Evolutionary conservation across 2,797 vertebrate species (phyloP).

Genomic region (Anomalospiza imberbis): DNA sequence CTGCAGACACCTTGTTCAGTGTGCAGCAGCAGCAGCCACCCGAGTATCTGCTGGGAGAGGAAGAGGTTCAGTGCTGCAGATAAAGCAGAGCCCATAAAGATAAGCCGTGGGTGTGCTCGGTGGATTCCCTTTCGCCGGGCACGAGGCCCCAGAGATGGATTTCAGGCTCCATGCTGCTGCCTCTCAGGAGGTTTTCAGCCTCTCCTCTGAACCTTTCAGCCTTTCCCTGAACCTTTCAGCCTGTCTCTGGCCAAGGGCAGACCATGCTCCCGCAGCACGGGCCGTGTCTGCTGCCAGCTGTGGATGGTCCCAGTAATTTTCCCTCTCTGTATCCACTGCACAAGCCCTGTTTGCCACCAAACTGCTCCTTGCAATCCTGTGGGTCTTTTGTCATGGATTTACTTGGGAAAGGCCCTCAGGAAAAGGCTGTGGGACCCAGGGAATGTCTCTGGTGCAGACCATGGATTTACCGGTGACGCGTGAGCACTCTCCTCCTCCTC

Average conservation of each 20-base stretch:
- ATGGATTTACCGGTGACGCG: rapidly evolving
- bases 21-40: not conserved
- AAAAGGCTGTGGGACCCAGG: not conserved
- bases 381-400: not conserved
- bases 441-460: not conserved
- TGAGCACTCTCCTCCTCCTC: not conserved
- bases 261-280: not conserved
- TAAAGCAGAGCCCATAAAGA: not conserved
- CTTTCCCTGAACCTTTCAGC: not conserved
- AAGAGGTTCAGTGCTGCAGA: not conserved
- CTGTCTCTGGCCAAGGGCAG: not conserved
- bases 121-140: not conserved
- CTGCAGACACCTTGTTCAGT: not conserved
- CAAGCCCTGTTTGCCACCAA: not conserved
- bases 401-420: not conserved
- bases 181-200: not conserved
- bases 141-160: rapidly evolving
- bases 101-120: rapidly evolving
- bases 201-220: not conserved
- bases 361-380: not conserved
- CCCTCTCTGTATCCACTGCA: not conserved
- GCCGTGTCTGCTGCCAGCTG: rapidly evolving
- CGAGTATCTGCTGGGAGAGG: not conserved
- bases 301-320: not conserved
- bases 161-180: not conserved